Base-by-base conservation (phyloP, 1,140 invertebrate species). In the Drosophila auraria region DNA sequence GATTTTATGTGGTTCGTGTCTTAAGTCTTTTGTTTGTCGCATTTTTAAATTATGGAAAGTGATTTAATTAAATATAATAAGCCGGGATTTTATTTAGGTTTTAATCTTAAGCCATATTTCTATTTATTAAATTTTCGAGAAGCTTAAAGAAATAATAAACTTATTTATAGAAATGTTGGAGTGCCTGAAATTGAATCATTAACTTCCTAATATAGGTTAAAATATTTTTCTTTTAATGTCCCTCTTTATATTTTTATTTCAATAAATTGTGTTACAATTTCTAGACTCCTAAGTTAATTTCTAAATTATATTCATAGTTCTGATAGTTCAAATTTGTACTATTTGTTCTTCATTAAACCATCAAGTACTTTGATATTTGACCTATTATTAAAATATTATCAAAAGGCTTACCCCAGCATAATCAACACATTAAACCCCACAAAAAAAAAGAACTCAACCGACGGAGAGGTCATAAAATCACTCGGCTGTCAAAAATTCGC, bases 401-500 rank as follows among this genome's bases (percentile, higher is more conserved):
- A 23, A 38, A 27, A 23, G n/a, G 9, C 25, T 17, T 38, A 36
- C 30, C 38, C 20, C 36, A 9, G 11, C 14, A 6, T 36, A 44
- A 47, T 36, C 36, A 51, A 69, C 65, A 69, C 47, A 70, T 71
- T 72, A 72, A 66, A 42, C 20, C 49, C 20, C 49, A 15, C 11
- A 17, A 38, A 66, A 27, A 54, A 23, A 42, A 42, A 50, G 14
- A 38, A 40, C 42, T 45, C 42, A 53, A 53, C 49, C 60, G 47
- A 73, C 42, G 12, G 27, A 40, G 15, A 49, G 71, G 69, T 77
- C 83, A 71, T 80, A 87, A 89, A 89, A 89, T 76, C 78, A 87
- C 47, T 87, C 69, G 63, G 12, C 60, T 89, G 84, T 89, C 84
- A 87, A 87, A 87, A 81, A 89, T 87, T 87, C 63, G 84, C 84